phyloP scores from a whole-genome alignment of 2,888 invertebrate genomes.

The Caenorhabditis sp. region DNA sequence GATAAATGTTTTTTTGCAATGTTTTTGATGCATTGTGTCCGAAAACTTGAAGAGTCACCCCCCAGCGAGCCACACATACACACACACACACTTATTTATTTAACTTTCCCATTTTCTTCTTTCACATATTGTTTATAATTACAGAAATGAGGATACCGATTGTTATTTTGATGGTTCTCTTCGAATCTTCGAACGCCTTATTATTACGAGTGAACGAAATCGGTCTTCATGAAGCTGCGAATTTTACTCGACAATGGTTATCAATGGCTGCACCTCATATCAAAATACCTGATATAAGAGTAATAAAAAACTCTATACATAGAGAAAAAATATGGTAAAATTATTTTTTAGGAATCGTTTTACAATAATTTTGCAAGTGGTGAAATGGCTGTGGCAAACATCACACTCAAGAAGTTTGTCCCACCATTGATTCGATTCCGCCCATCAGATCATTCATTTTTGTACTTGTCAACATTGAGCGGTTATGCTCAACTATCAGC shows the following conservation, averaged over 20 bases:
- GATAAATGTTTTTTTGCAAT: conserved; percentile 9
- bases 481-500: conserved; percentile 63
- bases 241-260: conserved; percentile 67
- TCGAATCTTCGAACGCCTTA: background rate
- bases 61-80: background rate
- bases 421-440: conserved; percentile 64
- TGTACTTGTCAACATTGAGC: conserved; percentile 65
- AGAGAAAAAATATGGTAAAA: background rate
- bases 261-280: conserved; percentile 59
- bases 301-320: conserved; percentile 11
- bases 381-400: conserved; percentile 57
- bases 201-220: conserved; percentile 60
- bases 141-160: conserved; percentile 8
- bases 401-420: conserved; percentile 56
- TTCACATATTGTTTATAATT: conserved; percentile 18
- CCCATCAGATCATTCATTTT: conserved; percentile 60
- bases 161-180: background rate
- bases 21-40: background rate
- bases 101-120: conserved; percentile 19
- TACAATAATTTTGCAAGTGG: conserved; percentile 62
- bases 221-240: conserved; percentile 63
- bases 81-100: background rate
- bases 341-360: conserved; percentile 49
- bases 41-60: background rate
- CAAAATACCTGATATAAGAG: conserved; percentile 58